Base-by-base conservation (phyloP, 1,140 invertebrate genomes). In the Pomacea maculata region DNA sequence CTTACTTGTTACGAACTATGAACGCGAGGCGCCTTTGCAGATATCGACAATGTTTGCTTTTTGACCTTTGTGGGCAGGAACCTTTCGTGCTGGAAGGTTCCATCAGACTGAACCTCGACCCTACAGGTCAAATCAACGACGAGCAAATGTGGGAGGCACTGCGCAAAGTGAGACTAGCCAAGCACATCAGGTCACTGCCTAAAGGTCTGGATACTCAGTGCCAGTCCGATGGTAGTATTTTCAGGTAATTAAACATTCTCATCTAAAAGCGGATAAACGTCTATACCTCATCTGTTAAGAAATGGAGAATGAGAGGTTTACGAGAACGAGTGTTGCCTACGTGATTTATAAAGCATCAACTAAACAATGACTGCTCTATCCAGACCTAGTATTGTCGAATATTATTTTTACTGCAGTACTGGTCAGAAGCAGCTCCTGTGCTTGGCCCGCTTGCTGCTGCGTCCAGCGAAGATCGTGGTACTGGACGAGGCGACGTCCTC, bases 31-130 rank as follows among this genome's bases (percentile, higher is more conserved):
- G 19, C 10, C 19, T 67, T 67, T 25, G 25, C 65, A 67, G 10
- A 67, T 25, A 67, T 19, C 6, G 25, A 19, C 7, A 15, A n/a
- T 34, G 34, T 0, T 25, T 61, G 64, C 29, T 65, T 57, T 25
- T 72, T 70, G 21, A 19, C 21, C 63, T 80, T 34, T 72, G 83
- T 63, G 72, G 85, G 55, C 61, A 86, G 85, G 85, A 86, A 34
- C 96, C 96, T 0, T 94, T 97, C n/a, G 88, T 97, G 1, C 97
- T 97, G 89, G 95, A 95, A 1, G 96, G 95, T 0, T 94, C 82
- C 14, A 88, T 97, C 80, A 93, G 96, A 34, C 94, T 94, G 85
- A 98, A 98, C 91, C 92, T 98, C 83, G 97, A 98, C 92, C 96
- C 96, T 0, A 96, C 96, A 83, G 92, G 94, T 45, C 80, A 92